These are phyloP conservation scores for Glaucidium brasilianum DNA, from an alignment of 2,113 vertebrate genomes.

Conservation along the genomic window DNA sequence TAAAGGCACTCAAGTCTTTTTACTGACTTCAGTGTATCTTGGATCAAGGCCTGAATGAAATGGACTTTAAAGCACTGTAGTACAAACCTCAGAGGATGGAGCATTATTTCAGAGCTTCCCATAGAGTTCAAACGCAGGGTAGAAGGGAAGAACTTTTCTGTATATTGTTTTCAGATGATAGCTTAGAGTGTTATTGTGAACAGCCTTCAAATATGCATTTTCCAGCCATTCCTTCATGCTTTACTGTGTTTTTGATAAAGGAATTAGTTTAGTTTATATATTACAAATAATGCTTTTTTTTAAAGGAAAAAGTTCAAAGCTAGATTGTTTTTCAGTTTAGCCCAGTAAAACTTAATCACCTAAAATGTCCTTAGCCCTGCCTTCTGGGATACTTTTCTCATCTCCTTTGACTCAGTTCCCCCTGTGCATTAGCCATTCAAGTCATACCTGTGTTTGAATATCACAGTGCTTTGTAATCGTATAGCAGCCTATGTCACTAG, in stretches of 20 bases:
- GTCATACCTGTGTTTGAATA: background rate
- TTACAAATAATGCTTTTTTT: background rate
- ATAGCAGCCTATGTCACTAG: background rate
- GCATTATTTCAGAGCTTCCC: constrained; percentile 25
- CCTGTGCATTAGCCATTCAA: background rate
- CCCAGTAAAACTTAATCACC: background rate
- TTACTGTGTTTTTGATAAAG: background rate
- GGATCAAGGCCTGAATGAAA: constrained; percentile 45
- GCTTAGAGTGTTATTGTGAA: background rate
- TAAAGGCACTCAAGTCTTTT: background rate
- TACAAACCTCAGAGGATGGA: constrained; percentile 22
- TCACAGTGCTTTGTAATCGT: background rate
- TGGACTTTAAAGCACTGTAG: background rate
- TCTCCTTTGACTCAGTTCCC: background rate
- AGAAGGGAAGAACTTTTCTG: background rate
- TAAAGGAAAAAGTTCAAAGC: background rate
- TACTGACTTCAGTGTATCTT: constrained; percentile 44
- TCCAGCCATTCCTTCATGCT: background rate
- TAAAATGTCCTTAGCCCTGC: background rate
- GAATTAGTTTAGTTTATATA: background rate
- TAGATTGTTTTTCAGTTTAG: background rate
- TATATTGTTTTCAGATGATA: constrained; percentile 21
- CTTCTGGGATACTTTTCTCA: background rate
- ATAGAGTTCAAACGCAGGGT: constrained; percentile 18
- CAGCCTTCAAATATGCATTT: background rate